These are phyloP conservation scores for Brassicogethes aeneus DNA, from an alignment of 2,888 invertebrate species.

Conservation along the genomic window DNA sequence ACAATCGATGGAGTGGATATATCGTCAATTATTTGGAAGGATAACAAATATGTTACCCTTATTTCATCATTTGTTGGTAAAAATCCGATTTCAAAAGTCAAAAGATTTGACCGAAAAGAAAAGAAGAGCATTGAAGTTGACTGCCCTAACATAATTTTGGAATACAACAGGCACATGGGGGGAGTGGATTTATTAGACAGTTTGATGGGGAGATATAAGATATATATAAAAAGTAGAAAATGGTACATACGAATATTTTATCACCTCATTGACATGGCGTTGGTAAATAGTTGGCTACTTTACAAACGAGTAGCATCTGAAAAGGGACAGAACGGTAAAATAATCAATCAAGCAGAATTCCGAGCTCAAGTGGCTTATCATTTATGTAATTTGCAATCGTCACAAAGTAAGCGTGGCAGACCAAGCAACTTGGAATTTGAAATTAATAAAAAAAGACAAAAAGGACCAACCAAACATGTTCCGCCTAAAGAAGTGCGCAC, in stretches of 20 bases:
- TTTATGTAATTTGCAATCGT: no score
- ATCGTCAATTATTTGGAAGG: slow-evolving; percentile 5
- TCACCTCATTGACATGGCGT: slow-evolving; percentile 13
- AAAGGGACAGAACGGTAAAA: no score
- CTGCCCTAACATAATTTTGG: slow-evolving; percentile 4
- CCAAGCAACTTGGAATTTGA: slow-evolving; percentile 1
- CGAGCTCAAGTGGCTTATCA: no score
- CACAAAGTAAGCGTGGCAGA: slow-evolving; percentile 3
- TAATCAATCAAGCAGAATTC: no score
- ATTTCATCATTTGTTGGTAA: slow-evolving; percentile 9
- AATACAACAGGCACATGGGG: slow-evolving; percentile 13
- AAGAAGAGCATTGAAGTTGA: slow-evolving; percentile 5
- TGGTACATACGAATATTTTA: slow-evolving; percentile 18
- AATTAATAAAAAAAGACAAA: slow-evolving; percentile 3
- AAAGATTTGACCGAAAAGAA: slow-evolving; percentile 5
- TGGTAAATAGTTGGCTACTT: slow-evolving; percentile 16
- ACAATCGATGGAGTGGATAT: slow-evolving; percentile 2
- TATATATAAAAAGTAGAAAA: slow-evolving; percentile 9
- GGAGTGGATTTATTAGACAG: slow-evolving; percentile 13
- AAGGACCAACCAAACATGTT: neutral
- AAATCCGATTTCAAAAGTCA: slow-evolving; percentile 5
- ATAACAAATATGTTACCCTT: slow-evolving; percentile 9
- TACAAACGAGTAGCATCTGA: no score
- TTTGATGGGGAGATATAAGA: slow-evolving; percentile 11
- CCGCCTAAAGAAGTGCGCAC: slow-evolving; percentile 5